phyloP scores from a whole-genome alignment of 2,113 vertebrate genomes.

The Python bivittatus region DNA sequence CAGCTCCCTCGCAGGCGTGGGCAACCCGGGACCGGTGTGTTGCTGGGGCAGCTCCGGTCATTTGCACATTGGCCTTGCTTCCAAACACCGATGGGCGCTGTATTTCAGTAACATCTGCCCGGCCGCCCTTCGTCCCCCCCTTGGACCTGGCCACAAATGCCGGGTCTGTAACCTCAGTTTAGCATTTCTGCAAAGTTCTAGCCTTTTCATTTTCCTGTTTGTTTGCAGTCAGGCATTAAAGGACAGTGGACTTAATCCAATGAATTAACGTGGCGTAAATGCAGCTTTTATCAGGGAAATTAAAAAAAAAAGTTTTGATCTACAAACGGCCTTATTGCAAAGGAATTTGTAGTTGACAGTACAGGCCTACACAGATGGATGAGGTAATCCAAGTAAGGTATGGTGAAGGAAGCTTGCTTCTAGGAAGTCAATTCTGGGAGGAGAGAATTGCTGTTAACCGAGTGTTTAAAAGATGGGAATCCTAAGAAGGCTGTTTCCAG shows the following conservation, averaged over 20 bases:
- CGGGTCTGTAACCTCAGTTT: neutral
- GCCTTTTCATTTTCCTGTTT: neutral
- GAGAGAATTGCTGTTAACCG: neutral
- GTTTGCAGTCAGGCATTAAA: neutral
- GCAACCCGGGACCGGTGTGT: neutral
- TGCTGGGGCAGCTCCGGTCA: neutral
- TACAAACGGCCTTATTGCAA: neutral
- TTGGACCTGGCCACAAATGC: neutral
- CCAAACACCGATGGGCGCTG: neutral
- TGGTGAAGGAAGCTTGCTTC: neutral
- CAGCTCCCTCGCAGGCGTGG: neutral
- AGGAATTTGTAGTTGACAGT: neutral
- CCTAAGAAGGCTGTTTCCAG: neutral
- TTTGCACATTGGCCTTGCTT: neutral
- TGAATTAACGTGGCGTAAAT: neutral
- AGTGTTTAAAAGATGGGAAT: neutral
- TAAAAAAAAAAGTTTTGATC: neutral
- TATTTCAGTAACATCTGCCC: neutral
- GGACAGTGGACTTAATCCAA: neutral
- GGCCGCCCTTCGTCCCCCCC: neutral
- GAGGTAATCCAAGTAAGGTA: neutral
- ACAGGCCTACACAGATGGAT: neutral
- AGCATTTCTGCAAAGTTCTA: neutral
- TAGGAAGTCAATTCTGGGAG: neutral
- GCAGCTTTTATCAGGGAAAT: neutral